phyloP scores from a whole-genome alignment of 2,888 invertebrate species.

The Proisotoma minuta region DNA sequence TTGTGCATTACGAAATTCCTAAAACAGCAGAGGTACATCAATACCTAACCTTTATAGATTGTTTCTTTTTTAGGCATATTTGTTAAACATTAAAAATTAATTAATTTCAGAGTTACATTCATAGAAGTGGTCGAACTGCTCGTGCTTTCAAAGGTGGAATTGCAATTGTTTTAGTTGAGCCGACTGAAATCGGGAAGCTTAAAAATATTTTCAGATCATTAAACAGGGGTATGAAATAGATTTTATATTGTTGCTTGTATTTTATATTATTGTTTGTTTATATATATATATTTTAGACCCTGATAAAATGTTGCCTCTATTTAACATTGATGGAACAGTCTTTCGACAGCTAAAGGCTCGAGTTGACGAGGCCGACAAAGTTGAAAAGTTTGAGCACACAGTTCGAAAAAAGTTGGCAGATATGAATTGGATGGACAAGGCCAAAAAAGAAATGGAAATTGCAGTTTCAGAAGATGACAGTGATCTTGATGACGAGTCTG shows the following conservation, averaged over 20 bases:
- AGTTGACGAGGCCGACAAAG: slow-evolving; percentile 69
- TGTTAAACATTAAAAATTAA: neutral
- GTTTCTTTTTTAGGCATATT: neutral
- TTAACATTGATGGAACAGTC: slow-evolving; percentile 65
- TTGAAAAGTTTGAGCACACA: slow-evolving; percentile 70
- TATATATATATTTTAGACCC: slow-evolving; percentile 22
- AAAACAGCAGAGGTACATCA: slow-evolving; percentile 82
- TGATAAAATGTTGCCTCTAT: slow-evolving; percentile 78
- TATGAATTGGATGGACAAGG: slow-evolving; percentile 78
- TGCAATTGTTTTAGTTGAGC: slow-evolving; percentile 85
- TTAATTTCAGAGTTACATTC: slow-evolving; percentile 74
- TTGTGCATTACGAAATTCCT: slow-evolving; percentile 95
- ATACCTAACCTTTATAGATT: no score
- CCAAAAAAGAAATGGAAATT: slow-evolving; percentile 80
- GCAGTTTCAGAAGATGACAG: slow-evolving; percentile 64
- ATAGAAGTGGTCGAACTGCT: slow-evolving; percentile 94
- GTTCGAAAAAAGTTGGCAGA: slow-evolving; percentile 63
- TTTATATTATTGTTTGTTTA: neutral
- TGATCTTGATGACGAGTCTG: slow-evolving; percentile 27
- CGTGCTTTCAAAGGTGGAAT: slow-evolving; percentile 82
- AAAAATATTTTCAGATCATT: slow-evolving; percentile 76
- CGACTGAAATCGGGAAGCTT: slow-evolving; percentile 74
- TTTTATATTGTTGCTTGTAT: neutral
- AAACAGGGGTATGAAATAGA: slow-evolving; percentile 74
- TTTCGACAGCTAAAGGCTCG: slow-evolving; percentile 65